Base-by-base conservation (phyloP, 2,113 vertebrate species). In the Otus sunia region DNA sequence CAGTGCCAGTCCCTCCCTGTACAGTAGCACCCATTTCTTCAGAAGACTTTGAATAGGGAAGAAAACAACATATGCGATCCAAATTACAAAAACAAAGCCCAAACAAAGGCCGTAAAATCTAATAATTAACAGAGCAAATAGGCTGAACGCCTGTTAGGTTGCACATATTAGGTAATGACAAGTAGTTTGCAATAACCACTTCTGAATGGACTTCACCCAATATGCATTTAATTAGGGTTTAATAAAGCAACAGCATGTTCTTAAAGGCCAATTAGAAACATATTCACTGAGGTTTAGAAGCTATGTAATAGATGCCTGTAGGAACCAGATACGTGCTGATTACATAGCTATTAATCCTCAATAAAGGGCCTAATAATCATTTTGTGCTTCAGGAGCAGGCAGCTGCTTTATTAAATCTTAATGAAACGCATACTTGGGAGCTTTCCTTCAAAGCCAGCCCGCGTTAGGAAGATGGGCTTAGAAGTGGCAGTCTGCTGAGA, bases 211-310 rank as follows among this genome's bases (percentile, higher is more conserved):
- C 64, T 89, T 81, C 76, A 88, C 88, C 81, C 95, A 97, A 96
- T 97, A 94, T 97, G 97, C 90, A 77, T 97, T 97, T 97, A 98
- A 97, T 97, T 97, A 97, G 94, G 83, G 72, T 95, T 98, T 98
- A 97, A 98, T 97, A 97, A 97, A 97, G 96, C 95, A 91, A 95
- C 96, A 97, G 94, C 92, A 62, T 97, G 96, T 96, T 97, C 95
- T 97, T 95, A 97, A 95, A 97, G 95, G 96, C 91, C 97, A 97
- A 97, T 98, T 97, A 98, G 96, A 98, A 98, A 97, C 97, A 98
- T 95, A 96, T 96, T 96, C 96, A 93, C 67, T 90, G 96, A 93
- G 95, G 96, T 98, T 97, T 97, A 95, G 97, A 96, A 96, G 94
- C 96, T 96, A 86, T 93, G 94, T 93, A 96, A 93, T 95, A 94